A percentile compares a stretch with the other conserved stretches of the same genome.
These are phyloP conservation scores for Gallinago solitaria DNA, from an alignment of 2,797 vertebrate genomes.

Conservation along the genomic window DNA sequence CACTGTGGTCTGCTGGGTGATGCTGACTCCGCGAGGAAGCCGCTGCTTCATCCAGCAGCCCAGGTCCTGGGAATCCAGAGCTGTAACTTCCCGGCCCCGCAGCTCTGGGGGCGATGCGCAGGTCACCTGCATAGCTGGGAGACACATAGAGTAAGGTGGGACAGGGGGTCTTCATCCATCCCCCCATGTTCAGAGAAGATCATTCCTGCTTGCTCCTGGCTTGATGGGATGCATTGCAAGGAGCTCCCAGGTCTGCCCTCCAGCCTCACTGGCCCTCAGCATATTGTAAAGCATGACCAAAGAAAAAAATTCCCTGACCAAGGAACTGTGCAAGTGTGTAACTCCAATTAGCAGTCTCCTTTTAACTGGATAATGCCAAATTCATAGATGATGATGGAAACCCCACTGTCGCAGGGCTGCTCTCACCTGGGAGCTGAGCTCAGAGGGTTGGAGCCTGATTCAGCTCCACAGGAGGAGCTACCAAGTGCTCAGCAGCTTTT, in stretches of 20 bases:
- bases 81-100: not conserved
- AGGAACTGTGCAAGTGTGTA: not conserved
- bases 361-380: not conserved
- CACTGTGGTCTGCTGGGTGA: not conserved
- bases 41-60: constrained; percentile 21
- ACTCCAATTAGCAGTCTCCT: not conserved
- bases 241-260: not conserved
- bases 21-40: not conserved
- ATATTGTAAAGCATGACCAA: not conserved
- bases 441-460: not conserved
- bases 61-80: constrained; percentile 21
- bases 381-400: not conserved
- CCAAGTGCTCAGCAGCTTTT: not conserved
- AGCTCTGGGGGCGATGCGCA: not conserved
- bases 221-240: not conserved
- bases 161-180: accelerated
- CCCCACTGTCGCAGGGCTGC: not conserved
- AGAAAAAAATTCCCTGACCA: not conserved
- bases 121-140: constrained; percentile 44
- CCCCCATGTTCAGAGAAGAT: not conserved
- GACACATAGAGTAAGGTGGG: not conserved
- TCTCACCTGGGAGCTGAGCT: not conserved
- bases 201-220: not conserved
- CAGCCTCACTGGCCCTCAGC: accelerated
- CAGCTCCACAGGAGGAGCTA: not conserved